phyloP scores from a whole-genome alignment of 2,888 invertebrate species.

The Pyrocoelia pectoralis region DNA sequence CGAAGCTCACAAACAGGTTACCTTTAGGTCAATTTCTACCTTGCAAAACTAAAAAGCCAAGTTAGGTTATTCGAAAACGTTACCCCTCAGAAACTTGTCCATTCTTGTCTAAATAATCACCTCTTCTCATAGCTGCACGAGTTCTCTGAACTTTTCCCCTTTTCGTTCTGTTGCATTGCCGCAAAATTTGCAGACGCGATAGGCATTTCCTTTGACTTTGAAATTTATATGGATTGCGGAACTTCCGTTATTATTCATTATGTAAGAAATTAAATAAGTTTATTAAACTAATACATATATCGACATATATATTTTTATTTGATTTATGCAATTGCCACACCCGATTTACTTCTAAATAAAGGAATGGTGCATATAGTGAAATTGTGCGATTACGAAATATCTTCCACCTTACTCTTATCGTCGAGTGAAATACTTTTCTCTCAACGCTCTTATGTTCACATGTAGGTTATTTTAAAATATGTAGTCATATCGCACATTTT shows the following conservation, averaged over 20 bases:
- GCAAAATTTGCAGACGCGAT: slow-evolving; percentile 16
- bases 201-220: slow-evolving; percentile 30
- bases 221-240: slow-evolving; percentile 20
- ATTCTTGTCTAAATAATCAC: slow-evolving; percentile 14
- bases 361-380: too few relatives aligned
- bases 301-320: background rate
- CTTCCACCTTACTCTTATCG: too few relatives aligned
- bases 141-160: slow-evolving; percentile 18
- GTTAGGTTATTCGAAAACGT: slow-evolving; percentile 27
- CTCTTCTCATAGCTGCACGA: slow-evolving; percentile 14
- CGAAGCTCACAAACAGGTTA: background rate
- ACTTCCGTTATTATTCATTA: slow-evolving; percentile 23
- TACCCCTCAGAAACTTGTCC: slow-evolving; percentile 18
- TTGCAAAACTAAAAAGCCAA: slow-evolving; percentile 12
- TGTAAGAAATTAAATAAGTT: slow-evolving; percentile 1
- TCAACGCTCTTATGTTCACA: too few relatives aligned
- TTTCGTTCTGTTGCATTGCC: slow-evolving; percentile 13
- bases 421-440: too few relatives aligned
- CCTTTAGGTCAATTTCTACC: background rate
- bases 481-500: too few relatives aligned
- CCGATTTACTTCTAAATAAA: too few relatives aligned
- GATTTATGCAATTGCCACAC: slow-evolving; percentile 1
- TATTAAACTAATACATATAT: background rate
- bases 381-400: too few relatives aligned
- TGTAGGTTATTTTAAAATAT: too few relatives aligned